Percentiles rank a stretch among this genome's conserved stretches.
These are phyloP conservation scores for Drosophila picticornis DNA, from an alignment of 2,888 invertebrate species.

Conservation along the genomic window DNA sequence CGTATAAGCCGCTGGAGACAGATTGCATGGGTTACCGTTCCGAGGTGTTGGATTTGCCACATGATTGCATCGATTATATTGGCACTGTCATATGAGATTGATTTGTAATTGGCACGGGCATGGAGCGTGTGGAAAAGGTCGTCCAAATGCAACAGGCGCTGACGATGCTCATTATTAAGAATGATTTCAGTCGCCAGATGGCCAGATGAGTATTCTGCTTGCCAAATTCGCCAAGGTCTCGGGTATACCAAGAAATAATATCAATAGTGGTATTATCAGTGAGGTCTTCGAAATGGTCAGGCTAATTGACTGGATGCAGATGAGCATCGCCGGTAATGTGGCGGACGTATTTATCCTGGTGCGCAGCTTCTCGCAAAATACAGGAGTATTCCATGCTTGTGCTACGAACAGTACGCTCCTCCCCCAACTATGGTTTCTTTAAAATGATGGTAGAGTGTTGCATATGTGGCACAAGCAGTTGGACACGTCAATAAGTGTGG, in stretches of 20 bases:
- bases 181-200: conserved; percentile 20
- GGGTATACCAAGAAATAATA: neutral
- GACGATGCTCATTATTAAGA: conserved; percentile 26
- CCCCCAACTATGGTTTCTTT: conserved; percentile 30
- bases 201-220: conserved; percentile 44
- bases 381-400: conserved; percentile 48
- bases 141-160: conserved; percentile 41
- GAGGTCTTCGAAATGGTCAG: conserved; percentile 44
- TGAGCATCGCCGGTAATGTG: conserved; percentile 17
- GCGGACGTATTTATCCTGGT: conserved; percentile 54
- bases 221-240: conserved; percentile 42
- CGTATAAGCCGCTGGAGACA: conserved; percentile 12
- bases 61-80: conserved; percentile 25
- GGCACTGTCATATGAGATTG: conserved; percentile 31
- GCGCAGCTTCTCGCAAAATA: conserved; percentile 45
- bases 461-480: neutral
- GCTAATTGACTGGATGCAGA: conserved; percentile 51
- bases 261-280: conserved; percentile 2
- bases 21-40: conserved; percentile 30
- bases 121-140: conserved; percentile 35
- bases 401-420: conserved; percentile 24
- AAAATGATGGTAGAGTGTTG: conserved; percentile 52
- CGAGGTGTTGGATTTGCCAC: conserved; percentile 32
- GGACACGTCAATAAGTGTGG: neutral
- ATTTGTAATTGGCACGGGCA: conserved; percentile 31